Conservation (phyloP, 2,888 invertebrate species). For the Pristionchus mayeri region DNA sequence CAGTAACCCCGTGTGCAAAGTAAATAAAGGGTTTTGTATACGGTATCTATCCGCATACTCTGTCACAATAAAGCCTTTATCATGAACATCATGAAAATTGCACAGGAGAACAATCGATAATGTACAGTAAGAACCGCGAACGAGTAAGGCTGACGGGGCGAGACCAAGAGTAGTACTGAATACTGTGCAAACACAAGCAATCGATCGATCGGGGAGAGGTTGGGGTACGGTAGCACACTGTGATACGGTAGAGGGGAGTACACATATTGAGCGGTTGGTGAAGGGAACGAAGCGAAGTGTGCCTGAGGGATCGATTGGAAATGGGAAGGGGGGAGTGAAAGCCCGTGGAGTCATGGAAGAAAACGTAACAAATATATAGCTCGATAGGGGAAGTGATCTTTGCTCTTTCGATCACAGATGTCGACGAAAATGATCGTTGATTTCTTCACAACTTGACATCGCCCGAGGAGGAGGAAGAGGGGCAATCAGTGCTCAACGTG, state of each 20-base stretch:
- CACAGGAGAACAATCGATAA: no score
- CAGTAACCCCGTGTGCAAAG: not conserved
- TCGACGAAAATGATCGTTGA: not conserved
- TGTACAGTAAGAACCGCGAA: not conserved
- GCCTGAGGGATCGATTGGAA: conserved; percentile 3
- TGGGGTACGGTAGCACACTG: not conserved
- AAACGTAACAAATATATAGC: not conserved
- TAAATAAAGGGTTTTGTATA: conserved; percentile 38
- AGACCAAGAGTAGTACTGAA: conserved; percentile 12
- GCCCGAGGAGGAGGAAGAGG: conserved; percentile 2
- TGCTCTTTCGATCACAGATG: no score
- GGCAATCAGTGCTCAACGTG: conserved; percentile 47
- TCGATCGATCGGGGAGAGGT: not conserved
- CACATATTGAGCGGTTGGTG: conserved; percentile 1
- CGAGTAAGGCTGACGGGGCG: not conserved
- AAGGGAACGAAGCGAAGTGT: not conserved
- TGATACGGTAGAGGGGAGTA: not conserved
- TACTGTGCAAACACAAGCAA: conserved; percentile 30
- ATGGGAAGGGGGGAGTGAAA: conserved; percentile 9
- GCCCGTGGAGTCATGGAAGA: conserved; percentile 4
- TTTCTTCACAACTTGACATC: conserved; percentile 48
- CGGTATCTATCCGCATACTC: not conserved
- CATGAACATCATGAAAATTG: no score
- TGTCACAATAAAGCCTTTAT: no score
- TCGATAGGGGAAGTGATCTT: not conserved